Evolutionary conservation across 2,113 vertebrate genomes (phyloP).

Genomic region (Romanogobio albipinnatus): DNA sequence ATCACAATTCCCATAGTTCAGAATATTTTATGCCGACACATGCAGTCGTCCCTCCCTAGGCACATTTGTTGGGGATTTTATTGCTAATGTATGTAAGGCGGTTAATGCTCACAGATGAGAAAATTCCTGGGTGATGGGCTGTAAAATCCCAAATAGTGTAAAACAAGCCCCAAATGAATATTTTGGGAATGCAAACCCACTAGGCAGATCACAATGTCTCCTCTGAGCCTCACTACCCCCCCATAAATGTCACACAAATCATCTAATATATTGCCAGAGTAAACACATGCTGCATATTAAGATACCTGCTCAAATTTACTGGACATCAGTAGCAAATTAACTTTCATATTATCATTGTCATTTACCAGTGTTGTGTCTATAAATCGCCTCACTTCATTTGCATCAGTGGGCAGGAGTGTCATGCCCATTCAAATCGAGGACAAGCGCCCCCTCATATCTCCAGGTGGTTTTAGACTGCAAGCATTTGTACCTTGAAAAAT

Average conservation of each 20-base stretch:
- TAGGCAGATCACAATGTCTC: constrained; percentile 74
- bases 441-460: background rate
- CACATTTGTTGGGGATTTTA: constrained; percentile 50
- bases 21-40: constrained; percentile 50
- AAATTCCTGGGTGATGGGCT: constrained; percentile 65
- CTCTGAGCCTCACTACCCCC: constrained; percentile 74
- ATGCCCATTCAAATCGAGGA: background rate
- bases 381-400: constrained; percentile 66
- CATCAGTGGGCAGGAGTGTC: constrained; percentile 27
- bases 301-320: constrained; percentile 68
- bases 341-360: constrained; percentile 67
- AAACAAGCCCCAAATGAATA: constrained; percentile 71
- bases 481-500: background rate
- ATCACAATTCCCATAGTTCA: constrained; percentile 2
- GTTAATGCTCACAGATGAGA: constrained; percentile 61
- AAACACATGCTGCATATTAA: constrained; percentile 69
- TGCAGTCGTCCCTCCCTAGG: constrained; percentile 39
- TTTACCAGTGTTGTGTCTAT: constrained; percentile 70
- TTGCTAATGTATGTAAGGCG: constrained; percentile 60
- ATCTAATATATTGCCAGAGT: constrained; percentile 68
- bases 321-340: constrained; percentile 69
- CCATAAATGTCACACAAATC: constrained; percentile 75
- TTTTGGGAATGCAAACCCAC: constrained; percentile 72
- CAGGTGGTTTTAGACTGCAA: background rate
- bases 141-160: constrained; percentile 74